A percentile compares a stretch with the other conserved stretches of the same genome.
Evolutionary conservation across 1,140 invertebrate genomes (phyloP).

Genomic region (Trissolcus basalis): DNA sequence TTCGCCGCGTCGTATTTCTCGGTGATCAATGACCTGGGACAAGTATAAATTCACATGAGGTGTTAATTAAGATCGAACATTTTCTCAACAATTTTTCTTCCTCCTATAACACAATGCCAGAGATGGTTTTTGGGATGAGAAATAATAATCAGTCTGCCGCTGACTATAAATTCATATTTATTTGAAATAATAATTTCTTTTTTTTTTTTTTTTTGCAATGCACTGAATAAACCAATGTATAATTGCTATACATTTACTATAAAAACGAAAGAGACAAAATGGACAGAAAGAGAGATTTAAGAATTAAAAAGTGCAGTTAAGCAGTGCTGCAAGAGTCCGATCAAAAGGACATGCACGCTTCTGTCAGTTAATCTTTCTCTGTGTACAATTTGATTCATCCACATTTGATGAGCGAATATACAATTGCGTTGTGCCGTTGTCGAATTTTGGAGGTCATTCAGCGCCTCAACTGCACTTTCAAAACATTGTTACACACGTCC

Average conservation of each 20-base stretch:
- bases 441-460: background rate
- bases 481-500: background rate
- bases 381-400: background rate
- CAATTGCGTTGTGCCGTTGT: no score
- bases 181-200: conserved; percentile 35
- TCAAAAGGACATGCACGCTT: background rate
- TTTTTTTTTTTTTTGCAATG: conserved; percentile 5
- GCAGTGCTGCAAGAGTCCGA: conserved; percentile 22
- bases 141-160: no score
- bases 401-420: background rate
- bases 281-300: conserved; percentile 22
- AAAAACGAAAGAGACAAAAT: conserved; percentile 17
- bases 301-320: conserved; percentile 41
- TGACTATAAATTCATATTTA: conserved; percentile 37
- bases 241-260: conserved; percentile 31
- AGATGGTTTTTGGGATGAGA: no score
- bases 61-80: conserved; percentile 37
- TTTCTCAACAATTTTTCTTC: conserved; percentile 6
- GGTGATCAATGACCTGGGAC: conserved; percentile 42
- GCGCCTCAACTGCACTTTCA: background rate
- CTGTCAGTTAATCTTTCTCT: background rate
- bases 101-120: no score
- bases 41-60: conserved; percentile 38
- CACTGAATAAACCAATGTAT: conserved; percentile 27
- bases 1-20: conserved; percentile 30